Percentiles rank a stretch among this genome's conserved stretches.
These are phyloP conservation scores for cattle (Bos taurus) DNA, from an alignment of 2,113 vertebrate species.

Conservation along the genomic window ARS-UCD2.0 NC_037336.1:101382501-101383000, in stretches of 20 bases:
- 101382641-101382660: accelerated
- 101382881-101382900: accelerated
- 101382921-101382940: accelerated
- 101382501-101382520: not conserved
- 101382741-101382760: not conserved
- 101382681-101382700: accelerated
- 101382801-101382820: accelerated
- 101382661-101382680: accelerated
- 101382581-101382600: accelerated
- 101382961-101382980: accelerated
- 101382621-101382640: accelerated
- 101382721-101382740: accelerated
- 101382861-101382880: accelerated
- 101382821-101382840: not conserved
- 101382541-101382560: not conserved
- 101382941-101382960: accelerated
- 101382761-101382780: accelerated
- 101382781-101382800: not conserved
- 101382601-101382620: accelerated
- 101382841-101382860: not conserved
- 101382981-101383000: not conserved
- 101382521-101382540: not conserved
- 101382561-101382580: accelerated
- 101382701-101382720: not conserved
- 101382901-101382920: accelerated